Evolutionary conservation across 2,888 invertebrate species (phyloP).

Genomic region (Oscheius myriophilus): DNA sequence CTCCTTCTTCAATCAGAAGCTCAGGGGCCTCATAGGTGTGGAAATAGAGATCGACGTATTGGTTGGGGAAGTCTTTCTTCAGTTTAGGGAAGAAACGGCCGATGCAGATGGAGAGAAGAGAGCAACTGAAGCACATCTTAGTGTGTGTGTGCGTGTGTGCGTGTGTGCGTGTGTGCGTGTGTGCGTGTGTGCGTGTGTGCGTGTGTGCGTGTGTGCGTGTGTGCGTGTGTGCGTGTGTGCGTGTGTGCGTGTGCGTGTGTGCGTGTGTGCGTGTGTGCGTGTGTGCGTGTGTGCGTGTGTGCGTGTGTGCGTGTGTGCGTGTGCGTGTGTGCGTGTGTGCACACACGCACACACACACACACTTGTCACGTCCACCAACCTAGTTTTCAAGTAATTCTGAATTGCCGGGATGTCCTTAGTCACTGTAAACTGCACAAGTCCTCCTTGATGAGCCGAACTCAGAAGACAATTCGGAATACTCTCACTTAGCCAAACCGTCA

Average conservation of each 20-base stretch:
- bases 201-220: too few relatives aligned
- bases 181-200: too few relatives aligned
- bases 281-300: too few relatives aligned
- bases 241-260: too few relatives aligned
- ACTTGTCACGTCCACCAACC: too few relatives aligned
- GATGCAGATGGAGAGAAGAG: slow-evolving; percentile 54
- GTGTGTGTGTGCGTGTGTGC: too few relatives aligned
- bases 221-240: too few relatives aligned
- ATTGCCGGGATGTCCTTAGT: slow-evolving; percentile 43
- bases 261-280: too few relatives aligned
- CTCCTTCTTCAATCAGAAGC: slow-evolving; percentile 3
- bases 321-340: too few relatives aligned
- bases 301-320: too few relatives aligned
- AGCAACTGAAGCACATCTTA: slow-evolving; percentile 51
- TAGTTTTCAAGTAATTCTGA: slow-evolving; percentile 52
- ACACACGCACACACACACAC: too few relatives aligned
- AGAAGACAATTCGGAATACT: slow-evolving; percentile 60
- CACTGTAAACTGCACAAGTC: slow-evolving; percentile 48
- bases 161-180: too few relatives aligned
- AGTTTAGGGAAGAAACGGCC: slow-evolving; percentile 60
- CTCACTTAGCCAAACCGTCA: slow-evolving; percentile 59
- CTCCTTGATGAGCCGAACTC: slow-evolving; percentile 50
- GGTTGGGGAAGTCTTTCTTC: slow-evolving; percentile 48
- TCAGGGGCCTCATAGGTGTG: slow-evolving; percentile 39
- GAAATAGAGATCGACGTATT: slow-evolving; percentile 59